These are phyloP conservation scores for Channa maculata DNA, from an alignment of 2,113 vertebrate species.

Conservation along the genomic window DNA sequence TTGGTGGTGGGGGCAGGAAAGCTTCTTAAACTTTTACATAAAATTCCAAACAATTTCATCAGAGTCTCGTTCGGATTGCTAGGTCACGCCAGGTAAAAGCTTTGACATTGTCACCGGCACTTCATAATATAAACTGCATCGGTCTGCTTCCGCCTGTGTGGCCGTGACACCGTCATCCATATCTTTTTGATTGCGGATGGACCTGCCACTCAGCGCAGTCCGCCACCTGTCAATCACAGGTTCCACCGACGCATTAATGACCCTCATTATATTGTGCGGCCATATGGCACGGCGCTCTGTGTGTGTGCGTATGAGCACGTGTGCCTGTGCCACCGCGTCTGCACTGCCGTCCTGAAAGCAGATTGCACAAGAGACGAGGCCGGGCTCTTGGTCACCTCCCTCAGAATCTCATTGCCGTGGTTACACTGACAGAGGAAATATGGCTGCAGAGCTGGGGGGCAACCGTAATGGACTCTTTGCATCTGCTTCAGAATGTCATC, in stretches of 20 bases:
- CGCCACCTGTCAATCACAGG: conserved; percentile 71
- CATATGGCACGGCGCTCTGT: conserved; percentile 53
- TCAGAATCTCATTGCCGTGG: conserved; percentile 52
- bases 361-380: conserved; percentile 71
- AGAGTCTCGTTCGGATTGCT: conserved; percentile 20
- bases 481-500: conserved; percentile 73
- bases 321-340: conserved; percentile 5
- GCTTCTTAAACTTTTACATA: conserved; percentile 55
- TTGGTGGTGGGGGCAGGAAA: conserved; percentile 19
- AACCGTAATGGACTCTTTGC: conserved; percentile 68
- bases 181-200: conserved; percentile 41
- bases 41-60: conserved; percentile 54
- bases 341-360: conserved; percentile 56
- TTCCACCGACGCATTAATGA: conserved; percentile 58
- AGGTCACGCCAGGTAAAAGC: conserved; percentile 50
- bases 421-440: conserved; percentile 71
- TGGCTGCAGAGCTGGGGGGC: conserved; percentile 51
- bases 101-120: conserved; percentile 46
- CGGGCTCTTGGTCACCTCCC: conserved; percentile 61
- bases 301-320: neutral
- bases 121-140: conserved; percentile 33
- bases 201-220: conserved; percentile 62
- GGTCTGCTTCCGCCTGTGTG: conserved; percentile 4
- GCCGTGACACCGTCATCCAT: conserved; percentile 43
- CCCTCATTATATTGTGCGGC: conserved; percentile 70